A percentile compares a stretch with the other conserved stretches of the same genome.
These are phyloP conservation scores for Mirza zaza DNA, from an alignment of 2,113 vertebrate genomes.

Conservation along the genomic window DNA sequence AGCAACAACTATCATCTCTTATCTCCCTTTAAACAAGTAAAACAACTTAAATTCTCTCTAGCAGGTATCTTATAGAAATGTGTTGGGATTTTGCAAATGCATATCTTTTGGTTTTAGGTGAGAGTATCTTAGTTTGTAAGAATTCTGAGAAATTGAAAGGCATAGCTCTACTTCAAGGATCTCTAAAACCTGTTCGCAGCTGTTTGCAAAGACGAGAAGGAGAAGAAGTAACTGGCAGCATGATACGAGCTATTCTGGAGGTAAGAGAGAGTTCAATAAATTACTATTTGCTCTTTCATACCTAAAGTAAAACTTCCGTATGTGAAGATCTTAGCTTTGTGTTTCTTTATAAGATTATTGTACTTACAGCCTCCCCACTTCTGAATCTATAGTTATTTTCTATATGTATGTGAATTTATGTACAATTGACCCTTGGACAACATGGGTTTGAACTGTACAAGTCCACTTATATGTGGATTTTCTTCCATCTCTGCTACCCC, in stretches of 20 bases:
- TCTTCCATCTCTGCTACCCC: too few relatives aligned
- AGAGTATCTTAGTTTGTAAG: conserved; percentile 97
- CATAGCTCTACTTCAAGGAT: conserved; percentile 89
- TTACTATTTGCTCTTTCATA: neutral
- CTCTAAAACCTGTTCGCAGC: conserved; percentile 92
- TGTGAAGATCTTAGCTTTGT: conserved; percentile 33
- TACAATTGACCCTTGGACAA: too few relatives aligned
- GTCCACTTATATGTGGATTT: too few relatives aligned
- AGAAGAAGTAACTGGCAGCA: conserved; percentile 91
- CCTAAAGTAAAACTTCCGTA: neutral
- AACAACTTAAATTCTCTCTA: conserved; percentile 29
- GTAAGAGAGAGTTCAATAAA: conserved; percentile 78
- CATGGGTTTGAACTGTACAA: too few relatives aligned
- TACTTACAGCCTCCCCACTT: neutral
- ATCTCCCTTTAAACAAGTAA: conserved; percentile 15
- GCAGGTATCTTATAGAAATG: neutral
- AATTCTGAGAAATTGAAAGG: conserved; percentile 93
- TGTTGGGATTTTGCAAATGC: neutral
- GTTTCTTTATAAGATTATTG: neutral
- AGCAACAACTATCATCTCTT: neutral
- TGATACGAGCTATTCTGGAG: conserved; percentile 97
- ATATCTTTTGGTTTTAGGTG: conserved; percentile 84
- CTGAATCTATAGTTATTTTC: neutral
- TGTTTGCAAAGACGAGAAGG: conserved; percentile 91
- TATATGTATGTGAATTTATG: neutral